Conservation (phyloP, 1,140 invertebrate genomes). For the Archegozetes longisetosus region DNA sequence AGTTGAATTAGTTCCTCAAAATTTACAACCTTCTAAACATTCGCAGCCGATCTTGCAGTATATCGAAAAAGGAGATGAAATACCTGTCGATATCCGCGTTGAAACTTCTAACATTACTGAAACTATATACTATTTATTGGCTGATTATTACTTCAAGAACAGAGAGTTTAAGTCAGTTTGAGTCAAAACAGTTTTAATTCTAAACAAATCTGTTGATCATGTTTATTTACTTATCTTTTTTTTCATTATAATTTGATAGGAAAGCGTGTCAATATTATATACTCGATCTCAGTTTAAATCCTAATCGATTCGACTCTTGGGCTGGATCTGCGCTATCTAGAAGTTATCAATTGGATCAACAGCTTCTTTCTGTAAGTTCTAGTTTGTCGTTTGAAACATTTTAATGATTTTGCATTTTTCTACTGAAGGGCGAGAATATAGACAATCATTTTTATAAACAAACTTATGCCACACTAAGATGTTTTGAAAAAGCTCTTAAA, state of each 20-base stretch:
- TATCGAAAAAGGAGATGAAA: conserved; percentile 23
- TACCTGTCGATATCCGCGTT: conserved; percentile 14
- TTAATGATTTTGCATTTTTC: not conserved
- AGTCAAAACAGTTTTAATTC: not conserved
- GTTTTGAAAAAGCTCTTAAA: conserved; percentile 57
- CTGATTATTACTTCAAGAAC: conserved; percentile 81
- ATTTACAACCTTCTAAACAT: conserved; percentile 21
- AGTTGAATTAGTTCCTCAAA: conserved; percentile 47
- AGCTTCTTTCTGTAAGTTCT: conserved; percentile 1
- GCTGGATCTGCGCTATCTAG: conserved; percentile 67
- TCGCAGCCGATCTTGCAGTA: conserved; percentile 24
- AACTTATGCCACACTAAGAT: conserved; percentile 48
- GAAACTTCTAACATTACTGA: conserved; percentile 12
- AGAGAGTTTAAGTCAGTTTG: conserved; percentile 43
- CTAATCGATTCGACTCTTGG: conserved; percentile 72
- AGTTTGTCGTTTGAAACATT: not conserved
- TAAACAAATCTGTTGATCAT: not conserved
- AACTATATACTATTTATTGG: conserved; percentile 69
- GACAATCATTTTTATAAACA: conserved; percentile 52
- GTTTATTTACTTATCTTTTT: conserved; percentile 4
- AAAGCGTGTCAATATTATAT: conserved; percentile 64
- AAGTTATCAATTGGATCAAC: conserved; percentile 56
- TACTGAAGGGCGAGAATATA: not conserved
- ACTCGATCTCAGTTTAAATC: conserved; percentile 60
- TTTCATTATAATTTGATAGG: no score